phyloP scores from a whole-genome alignment of 2,888 invertebrate species.

The Melinaea menophilus region DNA sequence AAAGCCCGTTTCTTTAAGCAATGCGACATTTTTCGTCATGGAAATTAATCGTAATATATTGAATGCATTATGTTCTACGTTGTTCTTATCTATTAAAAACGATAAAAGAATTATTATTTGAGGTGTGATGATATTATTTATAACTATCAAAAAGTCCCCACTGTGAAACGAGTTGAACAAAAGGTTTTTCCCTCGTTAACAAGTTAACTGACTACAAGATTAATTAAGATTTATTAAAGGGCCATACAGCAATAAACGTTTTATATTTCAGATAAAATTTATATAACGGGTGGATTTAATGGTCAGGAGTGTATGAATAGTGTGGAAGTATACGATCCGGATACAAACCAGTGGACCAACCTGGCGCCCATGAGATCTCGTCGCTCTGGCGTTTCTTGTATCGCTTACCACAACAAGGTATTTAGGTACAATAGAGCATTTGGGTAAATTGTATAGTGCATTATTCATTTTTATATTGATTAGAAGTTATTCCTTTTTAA shows the following conservation, averaged over 20 bases:
- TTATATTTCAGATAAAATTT: conserved; percentile 80
- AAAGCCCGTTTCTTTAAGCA: no score
- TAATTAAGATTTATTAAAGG: neutral
- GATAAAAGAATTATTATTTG: no score
- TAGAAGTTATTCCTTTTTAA: neutral
- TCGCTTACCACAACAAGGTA: conserved; percentile 88
- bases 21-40: no score
- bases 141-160: no score
- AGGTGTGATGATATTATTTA: no score
- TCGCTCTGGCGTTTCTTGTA: conserved; percentile 94
- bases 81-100: no score
- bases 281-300: conserved; percentile 93
- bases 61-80: no score
- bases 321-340: conserved; percentile 88
- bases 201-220: neutral
- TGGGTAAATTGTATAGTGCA: no score
- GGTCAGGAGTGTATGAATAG: conserved; percentile 93
- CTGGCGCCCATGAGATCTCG: conserved; percentile 88
- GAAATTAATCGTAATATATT: no score
- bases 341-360: conserved; percentile 88
- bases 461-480: no score
- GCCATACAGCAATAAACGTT: neutral
- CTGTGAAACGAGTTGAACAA: no score
- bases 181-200: no score
- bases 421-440: conserved; percentile 44